phyloP scores from a whole-genome alignment of 2,113 vertebrate genomes.

The Cricetomys ansorgei region DNA sequence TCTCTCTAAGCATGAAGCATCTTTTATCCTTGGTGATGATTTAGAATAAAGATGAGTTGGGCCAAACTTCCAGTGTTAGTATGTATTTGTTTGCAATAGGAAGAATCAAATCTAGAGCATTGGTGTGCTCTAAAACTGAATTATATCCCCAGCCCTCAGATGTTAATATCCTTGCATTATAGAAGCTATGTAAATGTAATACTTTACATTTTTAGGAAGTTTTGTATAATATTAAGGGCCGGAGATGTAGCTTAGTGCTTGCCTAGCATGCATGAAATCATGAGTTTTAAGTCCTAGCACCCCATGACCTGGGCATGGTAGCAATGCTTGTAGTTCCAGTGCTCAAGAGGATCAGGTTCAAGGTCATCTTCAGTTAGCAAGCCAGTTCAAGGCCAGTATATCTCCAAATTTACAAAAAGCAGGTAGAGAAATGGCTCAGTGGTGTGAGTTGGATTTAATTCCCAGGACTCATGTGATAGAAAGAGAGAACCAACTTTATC shows the following conservation, averaged over 20 bases:
- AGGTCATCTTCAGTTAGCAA: not conserved
- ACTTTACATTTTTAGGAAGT: not conserved
- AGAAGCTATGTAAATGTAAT: not conserved
- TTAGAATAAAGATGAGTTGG: not conserved
- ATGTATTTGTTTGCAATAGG: not conserved
- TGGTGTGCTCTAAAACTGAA: not conserved
- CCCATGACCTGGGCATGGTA: not conserved
- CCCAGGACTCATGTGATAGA: not conserved
- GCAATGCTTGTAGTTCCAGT: not conserved
- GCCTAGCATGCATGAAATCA: not conserved
- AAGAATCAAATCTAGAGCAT: not conserved
- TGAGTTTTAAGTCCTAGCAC: not conserved
- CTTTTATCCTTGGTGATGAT: not conserved
- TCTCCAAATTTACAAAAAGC: not conserved
- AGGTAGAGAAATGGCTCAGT: not conserved
- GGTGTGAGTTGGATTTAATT: not conserved
- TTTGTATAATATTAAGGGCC: not conserved
- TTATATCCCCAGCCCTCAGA: not conserved
- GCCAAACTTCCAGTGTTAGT: not conserved
- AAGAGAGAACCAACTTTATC: not conserved
- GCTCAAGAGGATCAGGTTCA: not conserved
- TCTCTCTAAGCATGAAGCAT: not conserved
- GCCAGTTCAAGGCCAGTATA: not conserved
- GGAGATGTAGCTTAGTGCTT: not conserved
- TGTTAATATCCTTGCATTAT: not conserved